A percentile compares a stretch with the other conserved stretches of the same genome.
These are phyloP conservation scores for Drosophila longiperda DNA, from an alignment of 2,888 invertebrate genomes.

Conservation along the genomic window DNA sequence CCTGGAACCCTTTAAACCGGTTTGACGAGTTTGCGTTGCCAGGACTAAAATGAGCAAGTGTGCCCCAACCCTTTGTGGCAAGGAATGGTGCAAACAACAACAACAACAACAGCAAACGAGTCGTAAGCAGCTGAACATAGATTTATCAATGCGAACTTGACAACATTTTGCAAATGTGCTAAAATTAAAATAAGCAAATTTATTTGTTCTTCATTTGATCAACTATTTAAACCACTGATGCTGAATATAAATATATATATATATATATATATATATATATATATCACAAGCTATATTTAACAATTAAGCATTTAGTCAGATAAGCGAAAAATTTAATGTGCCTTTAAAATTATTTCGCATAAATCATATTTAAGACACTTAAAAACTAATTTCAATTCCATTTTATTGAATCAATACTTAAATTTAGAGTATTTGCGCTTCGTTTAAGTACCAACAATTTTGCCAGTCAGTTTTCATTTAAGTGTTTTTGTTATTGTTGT, in stretches of 20 bases:
- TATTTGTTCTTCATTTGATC: not conserved
- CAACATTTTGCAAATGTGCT: not conserved
- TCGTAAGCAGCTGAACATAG: not conserved
- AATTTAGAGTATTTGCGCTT: constrained; percentile 17
- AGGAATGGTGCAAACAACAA: constrained; percentile 18
- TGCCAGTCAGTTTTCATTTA: constrained; percentile 12
- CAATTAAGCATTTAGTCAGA: not conserved
- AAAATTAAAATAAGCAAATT: not conserved
- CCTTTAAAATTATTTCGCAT: not conserved
- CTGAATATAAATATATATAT: too few relatives aligned
- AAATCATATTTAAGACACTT: not conserved
- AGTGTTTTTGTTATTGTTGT: constrained; percentile 11
- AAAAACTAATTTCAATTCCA: not conserved
- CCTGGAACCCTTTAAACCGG: constrained; percentile 28
- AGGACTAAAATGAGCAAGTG: not conserved
- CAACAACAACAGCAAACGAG: constrained; percentile 2
- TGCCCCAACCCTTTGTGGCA: constrained; percentile 26
- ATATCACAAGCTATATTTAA: not conserved
- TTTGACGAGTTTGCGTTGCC: constrained; percentile 5
- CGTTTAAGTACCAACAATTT: not conserved
- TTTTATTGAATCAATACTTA: not conserved
- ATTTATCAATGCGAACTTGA: not conserved
- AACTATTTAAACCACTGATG: not conserved
- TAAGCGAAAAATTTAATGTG: not conserved
- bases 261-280: not conserved